Percentiles rank a stretch among this genome's conserved stretches.
Evolutionary conservation across 2,888 invertebrate genomes (phyloP).

Genomic region (Lasius fuliginosus): DNA sequence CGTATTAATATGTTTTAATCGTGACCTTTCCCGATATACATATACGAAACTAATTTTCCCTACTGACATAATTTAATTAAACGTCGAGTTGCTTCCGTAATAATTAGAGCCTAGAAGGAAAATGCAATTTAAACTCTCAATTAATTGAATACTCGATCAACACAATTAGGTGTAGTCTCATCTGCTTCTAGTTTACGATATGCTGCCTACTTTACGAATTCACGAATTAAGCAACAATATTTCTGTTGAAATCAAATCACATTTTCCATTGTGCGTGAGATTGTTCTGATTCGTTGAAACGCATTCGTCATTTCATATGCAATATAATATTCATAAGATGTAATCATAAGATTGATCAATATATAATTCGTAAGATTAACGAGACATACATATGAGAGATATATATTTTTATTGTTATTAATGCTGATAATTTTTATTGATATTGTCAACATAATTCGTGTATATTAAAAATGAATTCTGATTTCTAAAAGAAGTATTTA

Average conservation of each 20-base stretch:
- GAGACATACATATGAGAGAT: not conserved
- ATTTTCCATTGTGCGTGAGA: constrained; percentile 17
- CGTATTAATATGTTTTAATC: not conserved
- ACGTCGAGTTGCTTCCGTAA: not conserved
- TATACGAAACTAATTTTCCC: constrained; percentile 18
- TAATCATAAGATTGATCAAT: too few species aligned
- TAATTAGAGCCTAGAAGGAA: constrained; percentile 30
- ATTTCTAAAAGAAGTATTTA: not conserved
- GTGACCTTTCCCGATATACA: not conserved
- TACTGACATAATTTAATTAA: constrained; percentile 30
- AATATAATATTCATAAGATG: not conserved
- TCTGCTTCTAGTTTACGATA: constrained; percentile 13
- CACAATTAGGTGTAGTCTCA: constrained; percentile 35
- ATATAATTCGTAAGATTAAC: not conserved
- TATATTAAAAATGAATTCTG: not conserved
- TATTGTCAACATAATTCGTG: not conserved
- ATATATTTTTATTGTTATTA: not conserved
- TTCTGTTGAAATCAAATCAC: constrained; percentile 22
- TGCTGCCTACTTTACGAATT: not conserved
- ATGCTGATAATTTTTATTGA: not conserved
- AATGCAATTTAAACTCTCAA: constrained; percentile 40
- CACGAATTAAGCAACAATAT: constrained; percentile 12
- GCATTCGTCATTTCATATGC: not conserved
- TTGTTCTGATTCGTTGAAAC: constrained; percentile 9
- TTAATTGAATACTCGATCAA: constrained; percentile 50